phyloP scores from a whole-genome alignment of 2,888 invertebrate species.

The Thecophora atra region DNA sequence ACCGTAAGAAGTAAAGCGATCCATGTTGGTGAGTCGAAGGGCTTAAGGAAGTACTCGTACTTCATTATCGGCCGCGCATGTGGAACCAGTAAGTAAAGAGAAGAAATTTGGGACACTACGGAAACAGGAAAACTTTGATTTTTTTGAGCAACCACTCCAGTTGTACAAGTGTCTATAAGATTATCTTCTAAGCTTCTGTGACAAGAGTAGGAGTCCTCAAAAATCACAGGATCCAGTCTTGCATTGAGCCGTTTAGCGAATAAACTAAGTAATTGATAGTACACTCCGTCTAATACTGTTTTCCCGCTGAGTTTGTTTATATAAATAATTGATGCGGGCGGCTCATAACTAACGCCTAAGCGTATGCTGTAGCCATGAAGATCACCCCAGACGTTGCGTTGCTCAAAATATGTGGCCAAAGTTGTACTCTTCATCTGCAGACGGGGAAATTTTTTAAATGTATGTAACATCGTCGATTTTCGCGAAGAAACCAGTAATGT shows the following conservation, averaged over 20 bases:
- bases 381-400: not conserved
- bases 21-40: slow-evolving; percentile 41
- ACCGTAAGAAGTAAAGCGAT: slow-evolving; percentile 10
- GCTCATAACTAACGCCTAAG: slow-evolving; percentile 27
- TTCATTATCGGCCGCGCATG: slow-evolving; percentile 42
- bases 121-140: not conserved
- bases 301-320: not conserved
- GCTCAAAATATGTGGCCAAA: not conserved
- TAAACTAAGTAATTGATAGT: not conserved
- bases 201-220: slow-evolving; percentile 23
- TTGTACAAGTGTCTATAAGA: slow-evolving; percentile 25
- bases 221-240: slow-evolving; percentile 2
- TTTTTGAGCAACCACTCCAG: not conserved
- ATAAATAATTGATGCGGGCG: slow-evolving; percentile 30
- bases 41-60: slow-evolving; percentile 46
- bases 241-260: slow-evolving; percentile 33
- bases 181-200: not conserved
- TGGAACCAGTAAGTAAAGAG: slow-evolving; percentile 41
- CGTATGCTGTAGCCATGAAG: slow-evolving; percentile 24
- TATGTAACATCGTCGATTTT: too few relatives aligned
- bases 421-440: not conserved
- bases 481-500: slow-evolving; percentile 3
- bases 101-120: not conserved
- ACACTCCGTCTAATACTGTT: slow-evolving; percentile 14
- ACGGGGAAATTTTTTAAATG: too few relatives aligned